A percentile compares a stretch with the other conserved stretches of the same genome.
Evolutionary conservation across 2,113 vertebrate species (phyloP).

Genomic region (Salminus brasiliensis): DNA sequence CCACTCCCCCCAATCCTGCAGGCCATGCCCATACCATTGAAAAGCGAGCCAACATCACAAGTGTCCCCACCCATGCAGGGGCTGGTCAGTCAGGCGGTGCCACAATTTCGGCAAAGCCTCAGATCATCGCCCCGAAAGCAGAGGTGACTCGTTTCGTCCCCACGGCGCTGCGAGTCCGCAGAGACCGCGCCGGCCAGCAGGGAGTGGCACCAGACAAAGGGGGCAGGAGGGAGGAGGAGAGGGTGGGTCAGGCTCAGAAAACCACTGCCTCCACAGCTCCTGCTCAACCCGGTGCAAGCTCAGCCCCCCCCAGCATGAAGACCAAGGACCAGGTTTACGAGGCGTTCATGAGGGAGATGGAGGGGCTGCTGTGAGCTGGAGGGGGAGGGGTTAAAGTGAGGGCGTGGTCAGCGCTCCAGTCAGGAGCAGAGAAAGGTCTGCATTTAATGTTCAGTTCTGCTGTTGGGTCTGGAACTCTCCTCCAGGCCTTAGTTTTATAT

Average conservation of each 20-base stretch:
- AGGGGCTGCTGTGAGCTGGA: conserved; percentile 84
- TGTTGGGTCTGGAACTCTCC: too few species aligned
- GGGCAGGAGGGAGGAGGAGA: conserved; percentile 72
- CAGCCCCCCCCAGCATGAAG: conserved; percentile 85
- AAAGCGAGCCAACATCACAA: conserved; percentile 77
- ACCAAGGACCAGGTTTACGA: conserved; percentile 99
- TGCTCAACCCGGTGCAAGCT: conserved; percentile 68
- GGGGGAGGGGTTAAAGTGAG: not conserved
- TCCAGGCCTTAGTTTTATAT: not conserved
- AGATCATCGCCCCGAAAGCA: conserved; percentile 96
- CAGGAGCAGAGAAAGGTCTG: too few species aligned
- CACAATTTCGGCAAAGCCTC: conserved; percentile 97
- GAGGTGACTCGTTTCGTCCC: conserved; percentile 97
- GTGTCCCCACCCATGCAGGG: conserved; percentile 54
- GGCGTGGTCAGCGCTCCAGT: not conserved
- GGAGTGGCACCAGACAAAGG: conserved; percentile 58
- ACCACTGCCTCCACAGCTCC: conserved; percentile 69
- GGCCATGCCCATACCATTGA: conserved; percentile 80
- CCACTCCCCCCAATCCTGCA: conserved; percentile 56
- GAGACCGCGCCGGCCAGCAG: conserved; percentile 78
- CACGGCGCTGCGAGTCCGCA: conserved; percentile 90
- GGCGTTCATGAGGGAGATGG: conserved; percentile 99
- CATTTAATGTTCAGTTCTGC: too few species aligned
- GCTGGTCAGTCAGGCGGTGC: conserved; percentile 67
- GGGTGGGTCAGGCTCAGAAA: conserved; percentile 73